Evolutionary conservation across 2,797 vertebrate species (phyloP), one percentile per base, ranked within the genome.

Genomic region (Adelosebastes latens): DNA sequence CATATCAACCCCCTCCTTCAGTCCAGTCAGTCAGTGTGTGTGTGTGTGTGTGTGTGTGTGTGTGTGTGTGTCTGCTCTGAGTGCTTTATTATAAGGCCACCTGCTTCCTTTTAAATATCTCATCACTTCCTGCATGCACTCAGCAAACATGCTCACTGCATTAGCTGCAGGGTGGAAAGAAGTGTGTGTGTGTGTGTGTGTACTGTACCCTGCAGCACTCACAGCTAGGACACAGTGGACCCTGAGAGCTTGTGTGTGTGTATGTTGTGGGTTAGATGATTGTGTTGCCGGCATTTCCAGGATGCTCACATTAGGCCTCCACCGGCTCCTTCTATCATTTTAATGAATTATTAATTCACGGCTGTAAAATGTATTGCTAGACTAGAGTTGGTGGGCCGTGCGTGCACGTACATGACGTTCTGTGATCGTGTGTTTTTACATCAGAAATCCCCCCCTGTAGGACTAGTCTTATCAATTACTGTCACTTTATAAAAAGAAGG

Each of bases 91-190:
- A 85, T 20, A 79, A 63, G 75, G 72, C 87, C 77, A 84, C 79
- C 81, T 87, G 81, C 77, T 88, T 90, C 85, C 86, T 93, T 87
- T 90, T 93, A 90, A 93, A 95, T 94, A 88, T 90, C 86, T 81
- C 78, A 93, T 93, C 79, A 90, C 88, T 87, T 93, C 82, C 86
- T 84, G 84, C 18, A 2, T 87, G 81, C 82, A 77, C 86, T 92
- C 86, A 81, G 87, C 68, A 82, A 86, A 87, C 87, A 85, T 70
- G 32, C 79, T 86, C 82, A 9, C 65, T 79, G 80, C 87, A 88
- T 91, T 87, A 88, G 83, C 69, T 64, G 73, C 32, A 1, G 61
- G 60, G 34, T 1, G 1, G 62, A 78, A 79, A 72, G 63, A n/a
- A 16, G 29, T 62, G 63, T 56, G 31, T 69, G 68, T 61, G 24